These are phyloP conservation scores for Pterocles orientalis DNA, from an alignment of 2,113 vertebrate genomes.

Conservation along the genomic window DNA sequence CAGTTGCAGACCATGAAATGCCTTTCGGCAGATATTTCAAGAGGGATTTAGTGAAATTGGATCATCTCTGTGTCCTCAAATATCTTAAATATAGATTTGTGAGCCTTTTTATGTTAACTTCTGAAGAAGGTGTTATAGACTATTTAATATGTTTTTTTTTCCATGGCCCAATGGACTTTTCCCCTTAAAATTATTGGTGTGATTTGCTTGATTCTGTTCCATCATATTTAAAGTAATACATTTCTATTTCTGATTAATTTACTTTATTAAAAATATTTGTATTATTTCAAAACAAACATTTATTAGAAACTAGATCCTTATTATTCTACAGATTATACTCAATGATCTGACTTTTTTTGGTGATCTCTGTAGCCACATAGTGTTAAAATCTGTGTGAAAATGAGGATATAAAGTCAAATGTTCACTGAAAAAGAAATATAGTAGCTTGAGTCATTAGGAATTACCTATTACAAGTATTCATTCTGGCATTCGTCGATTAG, in stretches of 20 bases:
- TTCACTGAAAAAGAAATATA: neutral
- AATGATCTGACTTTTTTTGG: neutral
- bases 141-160: neutral
- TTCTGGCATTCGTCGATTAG: slow-evolving; percentile 17
- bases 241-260: neutral
- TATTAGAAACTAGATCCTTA: neutral
- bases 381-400: neutral
- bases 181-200: neutral
- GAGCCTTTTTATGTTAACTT: neutral
- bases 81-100: neutral
- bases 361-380: neutral
- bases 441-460: neutral
- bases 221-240: neutral
- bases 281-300: neutral
- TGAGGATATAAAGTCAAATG: neutral
- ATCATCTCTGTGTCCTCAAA: neutral
- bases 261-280: neutral
- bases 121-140: neutral
- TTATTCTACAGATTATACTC: neutral
- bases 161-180: neutral
- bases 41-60: neutral
- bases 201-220: neutral
- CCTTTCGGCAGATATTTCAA: neutral
- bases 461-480: neutral
- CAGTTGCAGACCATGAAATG: neutral